Evolutionary conservation across 2,113 vertebrate genomes (phyloP).

Genomic region (Oryzias melastigma): DNA sequence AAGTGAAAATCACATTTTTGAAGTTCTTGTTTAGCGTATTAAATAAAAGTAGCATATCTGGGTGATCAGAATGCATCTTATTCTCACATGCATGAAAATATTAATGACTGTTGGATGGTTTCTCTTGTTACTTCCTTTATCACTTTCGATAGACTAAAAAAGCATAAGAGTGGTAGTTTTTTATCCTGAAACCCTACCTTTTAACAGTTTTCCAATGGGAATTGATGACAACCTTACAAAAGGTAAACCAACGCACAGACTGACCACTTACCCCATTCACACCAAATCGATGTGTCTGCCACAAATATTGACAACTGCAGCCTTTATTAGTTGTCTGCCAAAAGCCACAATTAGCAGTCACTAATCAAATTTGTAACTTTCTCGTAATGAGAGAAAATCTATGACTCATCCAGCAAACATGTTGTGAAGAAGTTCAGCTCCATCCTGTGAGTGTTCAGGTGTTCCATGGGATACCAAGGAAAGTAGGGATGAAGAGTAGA

Average conservation of each 20-base stretch:
- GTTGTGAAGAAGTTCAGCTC: constrained; percentile 38
- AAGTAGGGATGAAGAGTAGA: constrained; percentile 4
- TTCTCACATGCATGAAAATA: too few relatives aligned
- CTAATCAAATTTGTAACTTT: constrained; percentile 38
- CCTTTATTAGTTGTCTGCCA: constrained; percentile 19
- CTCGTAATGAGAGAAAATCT: constrained; percentile 39
- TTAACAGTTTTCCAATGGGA: too few relatives aligned
- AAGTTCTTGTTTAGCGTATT: too few relatives aligned
- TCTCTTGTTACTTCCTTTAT: too few relatives aligned
- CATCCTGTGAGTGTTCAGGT: constrained; percentile 32
- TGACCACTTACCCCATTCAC: constrained; percentile 1
- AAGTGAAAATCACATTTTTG: too few relatives aligned
- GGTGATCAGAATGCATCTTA: too few relatives aligned
- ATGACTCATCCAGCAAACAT: constrained; percentile 57
- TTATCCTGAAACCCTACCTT: too few relatives aligned
- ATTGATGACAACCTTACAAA: too few relatives aligned
- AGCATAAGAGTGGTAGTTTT: too few relatives aligned
- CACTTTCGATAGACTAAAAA: too few relatives aligned
- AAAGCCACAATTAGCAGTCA: constrained; percentile 19
- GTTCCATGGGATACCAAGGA: constrained; percentile 51
- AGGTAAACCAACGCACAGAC: neutral
- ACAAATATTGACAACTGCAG: constrained; percentile 5
- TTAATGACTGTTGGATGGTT: too few relatives aligned
- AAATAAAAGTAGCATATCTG: too few relatives aligned
- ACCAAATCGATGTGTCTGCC: neutral